Evolutionary conservation across 2,113 vertebrate genomes (phyloP), one percentile per base, ranked within the genome.

Genomic region (Willisornis vidua): DNA sequence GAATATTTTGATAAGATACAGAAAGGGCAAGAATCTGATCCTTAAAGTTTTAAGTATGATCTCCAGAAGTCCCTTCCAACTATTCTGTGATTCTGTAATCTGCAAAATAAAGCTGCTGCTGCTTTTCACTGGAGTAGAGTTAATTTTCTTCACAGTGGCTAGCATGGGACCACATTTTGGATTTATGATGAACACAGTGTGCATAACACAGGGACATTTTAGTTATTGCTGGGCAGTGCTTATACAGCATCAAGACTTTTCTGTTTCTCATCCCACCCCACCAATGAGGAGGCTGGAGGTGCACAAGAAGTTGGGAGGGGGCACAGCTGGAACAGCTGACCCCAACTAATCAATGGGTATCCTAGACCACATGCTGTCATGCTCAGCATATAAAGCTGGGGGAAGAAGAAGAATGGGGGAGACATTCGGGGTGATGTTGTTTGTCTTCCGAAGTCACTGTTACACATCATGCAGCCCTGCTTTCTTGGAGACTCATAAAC

Each of bases 381-480:
- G 15, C 19, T 80, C 35, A 49, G 35, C 12, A 37, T 28, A 68
- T 25, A 25, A 33, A 49, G 4, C 4, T 43, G 26, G 54, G 12
- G 31, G 14, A 55, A 80, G 51, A 86, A 74, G 19, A 11, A 68
- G n/a, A 35, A 68, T 62, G 35, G 46, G 8, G 8, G 1, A 18
- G 6, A 24, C 0, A 0, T 55, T 80, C 41, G 12, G 54, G 62
- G 12, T 20, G 26, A 37, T 43, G 39, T 2, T 35, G 13, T 37
- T 74, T 28, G 3, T 74, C 41, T 62, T 74, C 31, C 37, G n/a
- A 86, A 62, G 25, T 41, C 41, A 62, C 15, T 2, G 3, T 28
- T 17, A 20, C 10, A 12, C 2, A 6, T 29, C 22, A 33, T 62
- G 61, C 7, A 37, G 5, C 0, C 0, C 22, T 18, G 4, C 31